Conservation (phyloP, 2,113 vertebrate genomes). For the Xerus inauris region DNA sequence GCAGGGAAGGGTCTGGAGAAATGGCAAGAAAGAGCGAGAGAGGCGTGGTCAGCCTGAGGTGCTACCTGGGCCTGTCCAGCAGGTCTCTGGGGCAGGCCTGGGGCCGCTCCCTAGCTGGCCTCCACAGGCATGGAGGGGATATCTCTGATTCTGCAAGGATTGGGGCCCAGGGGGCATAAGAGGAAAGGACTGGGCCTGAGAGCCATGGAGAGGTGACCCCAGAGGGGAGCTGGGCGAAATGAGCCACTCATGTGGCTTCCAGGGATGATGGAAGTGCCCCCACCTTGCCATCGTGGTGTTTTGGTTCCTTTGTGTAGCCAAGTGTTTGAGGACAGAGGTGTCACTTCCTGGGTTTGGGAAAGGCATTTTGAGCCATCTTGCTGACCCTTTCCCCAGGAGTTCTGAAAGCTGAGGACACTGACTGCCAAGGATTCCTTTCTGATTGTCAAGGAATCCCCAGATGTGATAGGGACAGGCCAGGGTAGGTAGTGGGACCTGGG, state of each 20-base stretch:
- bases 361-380: neutral
- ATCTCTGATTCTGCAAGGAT: neutral
- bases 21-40: neutral
- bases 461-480: neutral
- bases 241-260: neutral
- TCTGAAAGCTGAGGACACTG: neutral
- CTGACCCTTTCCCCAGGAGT: neutral
- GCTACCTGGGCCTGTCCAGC: neutral
- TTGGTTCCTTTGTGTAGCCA: neutral
- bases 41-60: accelerated
- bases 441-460: neutral
- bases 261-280: neutral
- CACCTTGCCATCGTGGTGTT: accelerated
- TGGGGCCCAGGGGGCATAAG: neutral
- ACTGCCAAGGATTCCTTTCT: neutral
- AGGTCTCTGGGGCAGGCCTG: neutral
- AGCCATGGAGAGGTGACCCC: neutral
- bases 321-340: neutral
- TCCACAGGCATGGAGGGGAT: neutral
- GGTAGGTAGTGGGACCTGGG: neutral
- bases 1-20: neutral
- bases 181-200: neutral
- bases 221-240: neutral
- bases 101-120: no score
- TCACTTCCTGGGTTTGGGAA: neutral